Conservation (phyloP, 1,140 invertebrate species). For the Marisa cornuarietis region DNA sequence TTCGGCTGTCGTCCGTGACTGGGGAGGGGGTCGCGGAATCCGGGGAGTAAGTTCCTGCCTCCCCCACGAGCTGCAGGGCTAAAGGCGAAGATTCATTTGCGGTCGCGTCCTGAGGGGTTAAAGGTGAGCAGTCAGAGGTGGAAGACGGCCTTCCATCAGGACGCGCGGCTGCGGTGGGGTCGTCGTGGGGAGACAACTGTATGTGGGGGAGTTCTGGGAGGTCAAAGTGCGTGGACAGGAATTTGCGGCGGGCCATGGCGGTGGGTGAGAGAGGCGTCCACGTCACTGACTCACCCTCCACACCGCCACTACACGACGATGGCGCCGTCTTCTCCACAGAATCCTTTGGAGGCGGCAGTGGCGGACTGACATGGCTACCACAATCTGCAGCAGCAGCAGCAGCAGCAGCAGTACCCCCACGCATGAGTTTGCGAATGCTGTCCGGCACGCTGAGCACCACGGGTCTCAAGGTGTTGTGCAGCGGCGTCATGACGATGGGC, state of each 20-base stretch:
- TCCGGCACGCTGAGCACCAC: slow-evolving; percentile 13
- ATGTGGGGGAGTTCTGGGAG: slow-evolving; percentile 9
- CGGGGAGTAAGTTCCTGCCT: neutral
- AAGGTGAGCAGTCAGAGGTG: neutral
- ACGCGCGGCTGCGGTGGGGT: no score
- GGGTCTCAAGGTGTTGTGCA: slow-evolving; percentile 17
- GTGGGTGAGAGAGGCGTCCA: slow-evolving; percentile 15
- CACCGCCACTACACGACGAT: no score
- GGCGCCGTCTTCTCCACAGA: no score
- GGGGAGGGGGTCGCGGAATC: neutral
- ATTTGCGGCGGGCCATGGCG: neutral
- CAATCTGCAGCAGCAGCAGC: no score
- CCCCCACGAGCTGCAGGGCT: neutral
- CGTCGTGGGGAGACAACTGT: slow-evolving; percentile 18
- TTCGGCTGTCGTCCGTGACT: neutral
- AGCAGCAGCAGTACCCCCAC: neutral
- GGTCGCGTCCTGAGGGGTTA: neutral
- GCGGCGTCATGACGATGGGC: slow-evolving; percentile 7
- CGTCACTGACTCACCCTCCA: no score
- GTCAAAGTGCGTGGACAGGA: slow-evolving; percentile 10
- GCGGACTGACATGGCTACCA: no score
- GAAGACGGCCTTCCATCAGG: neutral
- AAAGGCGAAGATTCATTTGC: neutral
- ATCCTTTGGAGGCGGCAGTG: no score
- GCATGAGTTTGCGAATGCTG: slow-evolving; percentile 8